phyloP scores from a whole-genome alignment of 2,113 vertebrate species.

The Anoplopoma fimbria region DNA sequence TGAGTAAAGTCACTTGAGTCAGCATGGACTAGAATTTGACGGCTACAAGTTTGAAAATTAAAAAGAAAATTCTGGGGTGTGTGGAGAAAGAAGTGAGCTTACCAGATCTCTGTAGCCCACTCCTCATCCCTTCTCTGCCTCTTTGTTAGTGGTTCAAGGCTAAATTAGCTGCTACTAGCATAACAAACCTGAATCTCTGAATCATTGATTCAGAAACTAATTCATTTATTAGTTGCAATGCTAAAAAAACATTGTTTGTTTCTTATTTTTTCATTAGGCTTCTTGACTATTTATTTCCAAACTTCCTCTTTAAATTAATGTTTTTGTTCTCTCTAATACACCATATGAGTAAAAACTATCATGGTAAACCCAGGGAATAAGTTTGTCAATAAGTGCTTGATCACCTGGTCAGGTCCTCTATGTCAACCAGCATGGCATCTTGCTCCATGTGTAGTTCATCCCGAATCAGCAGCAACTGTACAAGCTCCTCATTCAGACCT shows the following conservation, averaged over 20 bases:
- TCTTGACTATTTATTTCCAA: background rate
- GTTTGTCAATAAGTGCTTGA: background rate
- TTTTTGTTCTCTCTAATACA: background rate
- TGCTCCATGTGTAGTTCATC: constrained; percentile 99
- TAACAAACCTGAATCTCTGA: no score
- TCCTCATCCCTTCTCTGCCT: no score
- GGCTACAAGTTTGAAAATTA: background rate
- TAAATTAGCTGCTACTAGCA: no score
- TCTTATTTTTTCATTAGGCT: background rate
- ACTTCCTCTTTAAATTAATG: background rate
- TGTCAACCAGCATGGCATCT: constrained; percentile 99
- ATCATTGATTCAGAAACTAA: no score
- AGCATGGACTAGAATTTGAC: background rate
- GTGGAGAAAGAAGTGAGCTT: no score
- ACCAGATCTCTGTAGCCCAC: no score
- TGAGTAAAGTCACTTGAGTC: background rate
- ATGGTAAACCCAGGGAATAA: background rate
- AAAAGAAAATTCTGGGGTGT: background rate
- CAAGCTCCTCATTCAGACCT: constrained; percentile 98
- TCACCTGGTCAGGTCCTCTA: constrained; percentile 98
- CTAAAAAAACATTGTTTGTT: background rate
- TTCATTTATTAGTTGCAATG: no score
- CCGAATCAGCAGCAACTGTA: constrained; percentile 96
- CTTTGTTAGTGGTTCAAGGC: no score
- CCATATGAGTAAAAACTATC: background rate